Base-by-base conservation (phyloP, 2,113 vertebrate genomes). In the Myotis yumanensis region DNA sequence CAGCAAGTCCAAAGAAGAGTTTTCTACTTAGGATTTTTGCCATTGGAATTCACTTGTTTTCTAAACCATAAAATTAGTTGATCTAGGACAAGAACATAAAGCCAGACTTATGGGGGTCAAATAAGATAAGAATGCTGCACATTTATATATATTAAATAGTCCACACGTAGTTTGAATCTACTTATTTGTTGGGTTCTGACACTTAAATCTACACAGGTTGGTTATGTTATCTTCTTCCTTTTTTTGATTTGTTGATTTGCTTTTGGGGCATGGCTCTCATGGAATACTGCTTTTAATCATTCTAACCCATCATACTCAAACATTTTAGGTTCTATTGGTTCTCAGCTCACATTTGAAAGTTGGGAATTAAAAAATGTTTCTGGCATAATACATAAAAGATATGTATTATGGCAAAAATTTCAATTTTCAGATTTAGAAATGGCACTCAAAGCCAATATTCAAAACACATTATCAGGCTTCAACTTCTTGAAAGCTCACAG, bases 11-110 rank as follows among this genome's bases (percentile, higher is more conserved):
- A 57, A 73, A 85, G 57, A 95, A 43, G 35, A 71, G n/a, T 90
- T 69, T 86, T 92, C 52, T 35, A 43, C 25, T 54, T 40, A 69
- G 20, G 43, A 81, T 64, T 77, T 66, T 54, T 94, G 68, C 10
- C 51, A 54, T 3, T 48, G n/a, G 48, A 90, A 66, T 88, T 85
- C 15, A 75, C 62, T 80, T 84, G 2, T 93, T 92, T 93, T 77
- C 76, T 93, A 22, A 82, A 32, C 23, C 32, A 90, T 48, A 77
- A 93, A 90, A 83, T 86, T 71, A 87, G 68, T 48, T 93, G 54
- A 82, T 90, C 7, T 23, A 28, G 18, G 89, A 88, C 32, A 81
- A 90, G 3, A 87, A n/a, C 11, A 89, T 79, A 83, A 28, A 88
- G 46, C 40, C 23, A 91, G 32, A 92, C 86, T 80, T 92, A 32